Base-by-base conservation (phyloP, 35 echinoderm and acorn worm species). In the Hemicentrotus pulcherrimus region DNA sequence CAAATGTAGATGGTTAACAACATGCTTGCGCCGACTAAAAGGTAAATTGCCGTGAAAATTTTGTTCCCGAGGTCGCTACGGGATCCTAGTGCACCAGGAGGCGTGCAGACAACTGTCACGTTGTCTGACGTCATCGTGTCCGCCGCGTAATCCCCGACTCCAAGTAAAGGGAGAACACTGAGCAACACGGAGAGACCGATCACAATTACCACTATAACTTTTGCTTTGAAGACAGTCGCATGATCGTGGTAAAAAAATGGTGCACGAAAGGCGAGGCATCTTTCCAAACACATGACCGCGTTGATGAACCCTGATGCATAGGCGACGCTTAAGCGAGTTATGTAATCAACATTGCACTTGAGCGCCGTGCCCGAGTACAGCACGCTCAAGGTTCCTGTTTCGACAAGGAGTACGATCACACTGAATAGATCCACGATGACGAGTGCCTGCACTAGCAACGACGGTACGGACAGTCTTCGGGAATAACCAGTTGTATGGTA, bases 241-340 rank as follows among this genome's bases (percentile, higher is more conserved):
- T 46, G 10, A 10, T 58, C 46, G n/a, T 93, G 91, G 48, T 93
- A 93, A 46, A 22, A 93, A 93, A 93, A 93, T 4, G 91, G 91
- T 3, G 91, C 47, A 11, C 91, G 91, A 55, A 93, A 93, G 11
- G 91, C 91, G 46, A 55, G 12, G 28, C 91, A 93, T 93, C 91
- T 47, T 58, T 93, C 91, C 15, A 93, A 31, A 28, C 91, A 93
- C 91, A 93, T 93, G 30, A 58, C 18, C 13, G 91, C 48, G 91
- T 93, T 93, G 46, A 93, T 93, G 46, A 93, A 93, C 16, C 91
- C 91, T 4, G 91, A 93, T 13, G 91, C 91, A 31, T 93, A 93
- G 16, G 46, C 45, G 10, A 93, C 91, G 10, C 16, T 48, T 14
- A 93, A 58, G 5, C 91, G 45, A 12, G 18, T 48, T 11, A 58